Evolutionary conservation across 2,888 invertebrate genomes (phyloP), one percentile per base, ranked within the genome.

Genomic region (Cryptocephalus primarius): DNA sequence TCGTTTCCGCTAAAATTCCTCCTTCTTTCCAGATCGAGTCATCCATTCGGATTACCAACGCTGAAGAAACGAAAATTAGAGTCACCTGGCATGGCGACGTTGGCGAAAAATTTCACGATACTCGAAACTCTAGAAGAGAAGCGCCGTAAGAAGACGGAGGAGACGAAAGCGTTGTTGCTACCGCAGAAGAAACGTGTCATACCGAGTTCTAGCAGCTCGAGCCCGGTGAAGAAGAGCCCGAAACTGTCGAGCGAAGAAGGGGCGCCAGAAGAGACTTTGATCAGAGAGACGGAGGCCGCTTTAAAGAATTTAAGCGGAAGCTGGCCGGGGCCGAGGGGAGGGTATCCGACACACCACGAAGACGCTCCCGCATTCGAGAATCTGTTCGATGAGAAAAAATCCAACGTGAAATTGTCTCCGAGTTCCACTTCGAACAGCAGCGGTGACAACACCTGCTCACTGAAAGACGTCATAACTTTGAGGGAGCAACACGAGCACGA

Each of bases 201-300:
- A 33, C 68, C 68, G 1, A 53, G 57, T 4, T 57, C 63, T n/a
- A 48, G 61, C 4, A 49, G 59, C 8, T 56, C 53, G 36, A 68
- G 68, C 53, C 67, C 69, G 4, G 59, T 63, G 8, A 69, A 69
- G 56, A 70, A 71, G 53, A 62, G 55, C 69, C 75, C 60, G 69
- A 77, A 64, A 72, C 72, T 59, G 55, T 69, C 51, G 4, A 58
- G 52, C 36, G 63, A 64, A 46, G 70, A 70, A 44, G 65, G 65
- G 43, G 62, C 60, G 11, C 87, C 88, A 58, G 86, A 89, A 62
- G 91, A 91, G 66, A 84, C 83, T 0, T 75, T 89, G 45, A 88
- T 92, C 52, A 76, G 88, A 43, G 91, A 92, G 68, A 90, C 92
- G 2, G 90, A 91, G 66, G 88, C 88, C 1, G 90, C 90, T 0